Base-by-base conservation (phyloP, 1,140 invertebrate species). In the Platyscapa corneri region DNA sequence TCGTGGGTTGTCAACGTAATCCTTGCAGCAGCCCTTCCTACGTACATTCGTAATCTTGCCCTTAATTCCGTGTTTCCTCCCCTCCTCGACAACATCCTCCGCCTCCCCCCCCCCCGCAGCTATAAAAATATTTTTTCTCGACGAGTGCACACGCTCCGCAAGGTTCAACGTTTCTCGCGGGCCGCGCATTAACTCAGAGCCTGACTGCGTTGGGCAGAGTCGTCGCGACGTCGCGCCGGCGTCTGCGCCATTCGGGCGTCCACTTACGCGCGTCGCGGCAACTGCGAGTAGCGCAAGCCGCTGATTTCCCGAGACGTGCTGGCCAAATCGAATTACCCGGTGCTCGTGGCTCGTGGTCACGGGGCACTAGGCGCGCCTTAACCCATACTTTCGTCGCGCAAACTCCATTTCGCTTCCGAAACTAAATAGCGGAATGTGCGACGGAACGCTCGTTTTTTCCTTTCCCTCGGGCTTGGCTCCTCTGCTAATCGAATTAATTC, bases 241-340 rank as follows among this genome's bases (percentile, higher is more conserved):
- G 72, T 53, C 34, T 23, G 32, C 78, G 79, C 37, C 79, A 30
- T 6, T 64, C 3, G 30, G 27, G 30, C 23, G 46, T 49, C 1
- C 27, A 27, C 5, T 60, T 60, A 27, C 23, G 2, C 56, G 56
- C 27, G 56, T 56, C 18, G 2, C 53, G 3, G 18, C 2, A 2
- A 14, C 18, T 7, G 0, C 27, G 34, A 76, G 39, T 27, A 46
- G 30, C 30, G 30, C 75, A 3, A 14, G 3, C 8, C 76, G 30
- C 49, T 74, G 77, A 85, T 77, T 85, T 74, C 20, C 49, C 76
- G 34, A 56, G 60, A 65, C 37, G 27, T 39, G 18, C 49, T 27
- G 46, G 67, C 27, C 1, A 79, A 85, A 85, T 85, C 84, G 78
- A 85, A 85, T 85, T 65, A 84, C 16, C 12, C 49, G 34, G 49